Conservation (phyloP, 2,113 vertebrate species). For the Acanthisitta chloris region DNA sequence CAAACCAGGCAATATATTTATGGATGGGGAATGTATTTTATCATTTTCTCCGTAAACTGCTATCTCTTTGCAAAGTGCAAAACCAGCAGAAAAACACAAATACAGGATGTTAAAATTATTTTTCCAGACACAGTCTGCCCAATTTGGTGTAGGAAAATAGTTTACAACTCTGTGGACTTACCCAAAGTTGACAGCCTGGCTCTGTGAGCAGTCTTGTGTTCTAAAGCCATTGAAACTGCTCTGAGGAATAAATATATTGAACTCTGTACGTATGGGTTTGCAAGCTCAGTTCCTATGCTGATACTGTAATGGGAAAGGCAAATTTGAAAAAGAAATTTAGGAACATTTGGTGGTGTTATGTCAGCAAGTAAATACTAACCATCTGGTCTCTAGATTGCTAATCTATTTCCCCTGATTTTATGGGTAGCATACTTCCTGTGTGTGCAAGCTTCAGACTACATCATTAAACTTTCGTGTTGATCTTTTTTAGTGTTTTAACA, state of each 20-base stretch:
- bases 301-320: conserved; percentile 42
- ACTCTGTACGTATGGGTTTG: background rate
- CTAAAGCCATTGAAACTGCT: background rate
- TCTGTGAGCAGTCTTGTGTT: background rate
- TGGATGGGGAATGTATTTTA: background rate
- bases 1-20: background rate
- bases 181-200: background rate
- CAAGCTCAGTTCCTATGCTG: background rate
- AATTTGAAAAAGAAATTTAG: conserved; percentile 55
- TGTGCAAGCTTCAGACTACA: conserved; percentile 23
- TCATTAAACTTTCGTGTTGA: conserved; percentile 47
- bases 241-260: background rate
- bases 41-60: background rate
- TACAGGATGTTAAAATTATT: background rate
- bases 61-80: background rate
- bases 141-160: background rate
- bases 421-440: conserved; percentile 35
- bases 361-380: conserved; percentile 66
- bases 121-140: background rate
- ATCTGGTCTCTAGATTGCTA: conserved; percentile 59
- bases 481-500: conserved; percentile 51
- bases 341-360: conserved; percentile 64
- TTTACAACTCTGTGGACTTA: background rate
- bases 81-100: background rate
- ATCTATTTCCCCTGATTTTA: conserved; percentile 52